Evolutionary conservation across 2,113 vertebrate species (phyloP).

Genomic region (Tragelaphus buxtoni): DNA sequence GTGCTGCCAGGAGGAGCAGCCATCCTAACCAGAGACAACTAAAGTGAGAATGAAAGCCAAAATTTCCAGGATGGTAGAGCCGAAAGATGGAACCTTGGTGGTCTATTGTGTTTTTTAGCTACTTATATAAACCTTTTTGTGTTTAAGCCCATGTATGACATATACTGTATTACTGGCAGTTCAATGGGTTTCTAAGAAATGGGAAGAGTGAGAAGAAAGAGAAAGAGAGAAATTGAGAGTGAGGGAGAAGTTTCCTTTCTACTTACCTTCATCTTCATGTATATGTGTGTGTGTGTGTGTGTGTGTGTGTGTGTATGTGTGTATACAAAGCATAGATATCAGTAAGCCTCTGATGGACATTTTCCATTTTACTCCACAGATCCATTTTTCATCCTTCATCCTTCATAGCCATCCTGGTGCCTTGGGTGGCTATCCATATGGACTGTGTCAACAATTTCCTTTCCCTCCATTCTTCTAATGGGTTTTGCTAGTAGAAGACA

Average conservation of each 20-base stretch:
- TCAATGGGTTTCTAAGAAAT: neutral
- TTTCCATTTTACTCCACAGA: neutral
- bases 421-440: neutral
- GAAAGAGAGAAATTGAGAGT: neutral
- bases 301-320: neutral
- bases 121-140: neutral
- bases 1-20: neutral
- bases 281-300: neutral
- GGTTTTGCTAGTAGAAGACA: neutral
- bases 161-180: neutral
- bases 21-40: neutral
- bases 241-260: neutral
- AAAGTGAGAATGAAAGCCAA: neutral
- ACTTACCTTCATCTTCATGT: neutral
- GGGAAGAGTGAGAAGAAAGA: neutral
- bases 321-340: neutral
- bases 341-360: neutral
- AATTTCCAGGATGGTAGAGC: neutral
- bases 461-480: neutral
- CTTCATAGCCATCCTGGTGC: neutral
- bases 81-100: accelerated
- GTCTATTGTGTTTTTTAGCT: neutral
- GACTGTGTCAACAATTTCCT: neutral
- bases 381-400: neutral
- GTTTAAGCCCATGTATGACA: neutral